Evolutionary conservation across 2,797 vertebrate genomes (phyloP).

Genomic region (Lemur catta): DNA sequence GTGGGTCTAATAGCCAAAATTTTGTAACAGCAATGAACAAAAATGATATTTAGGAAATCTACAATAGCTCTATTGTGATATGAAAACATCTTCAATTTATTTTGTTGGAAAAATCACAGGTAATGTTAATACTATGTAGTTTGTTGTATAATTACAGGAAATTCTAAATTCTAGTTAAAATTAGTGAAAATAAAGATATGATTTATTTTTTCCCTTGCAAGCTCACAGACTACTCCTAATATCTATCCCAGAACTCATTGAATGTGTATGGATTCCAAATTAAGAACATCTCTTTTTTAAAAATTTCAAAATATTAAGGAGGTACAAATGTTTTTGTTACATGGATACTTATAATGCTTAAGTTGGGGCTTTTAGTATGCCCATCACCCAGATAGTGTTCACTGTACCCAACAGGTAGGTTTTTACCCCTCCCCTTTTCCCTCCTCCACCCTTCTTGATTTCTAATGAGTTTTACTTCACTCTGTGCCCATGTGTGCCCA

Average conservation of each 20-base stretch:
- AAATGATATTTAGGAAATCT: background rate
- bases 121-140: background rate
- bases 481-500: no score
- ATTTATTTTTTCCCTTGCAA: background rate
- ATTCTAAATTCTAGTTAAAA: conserved; percentile 18
- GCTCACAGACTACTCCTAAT: background rate
- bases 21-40: background rate
- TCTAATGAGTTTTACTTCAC: no score
- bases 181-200: background rate
- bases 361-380: no score
- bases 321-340: no score
- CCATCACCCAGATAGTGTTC: no score
- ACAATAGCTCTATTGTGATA: background rate
- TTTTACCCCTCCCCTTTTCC: no score
- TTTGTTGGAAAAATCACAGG: background rate
- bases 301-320: no score
- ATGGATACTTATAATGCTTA: no score
- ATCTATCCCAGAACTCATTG: background rate
- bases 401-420: no score
- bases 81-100: background rate
- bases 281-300: background rate
- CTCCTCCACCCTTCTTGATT: no score
- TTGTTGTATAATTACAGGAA: conserved; percentile 3
- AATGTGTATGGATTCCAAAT: background rate
- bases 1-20: background rate